A percentile compares a stretch with the other conserved stretches of the same genome.
These are phyloP conservation scores for Leptothorax acervorum DNA, from an alignment of 2,888 invertebrate species.

Conservation along the genomic window DNA sequence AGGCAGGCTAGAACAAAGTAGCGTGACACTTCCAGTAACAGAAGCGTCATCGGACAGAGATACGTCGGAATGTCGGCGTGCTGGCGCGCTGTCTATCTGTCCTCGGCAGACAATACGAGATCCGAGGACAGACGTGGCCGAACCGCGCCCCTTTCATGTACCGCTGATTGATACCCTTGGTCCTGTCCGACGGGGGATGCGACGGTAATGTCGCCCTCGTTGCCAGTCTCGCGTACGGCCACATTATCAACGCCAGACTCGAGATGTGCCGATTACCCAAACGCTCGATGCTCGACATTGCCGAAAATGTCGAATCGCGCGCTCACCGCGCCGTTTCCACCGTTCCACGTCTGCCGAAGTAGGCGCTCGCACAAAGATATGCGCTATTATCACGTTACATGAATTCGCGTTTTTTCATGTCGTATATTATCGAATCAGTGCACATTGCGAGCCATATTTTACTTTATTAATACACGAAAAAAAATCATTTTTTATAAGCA, in stretches of 20 bases:
- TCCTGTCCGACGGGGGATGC: conserved; percentile 75
- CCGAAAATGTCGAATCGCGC: conserved; percentile 59
- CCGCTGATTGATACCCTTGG: conserved; percentile 81
- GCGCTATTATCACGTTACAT: neutral
- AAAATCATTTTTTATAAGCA: neutral
- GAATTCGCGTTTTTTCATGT: neutral
- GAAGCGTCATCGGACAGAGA: conserved; percentile 75
- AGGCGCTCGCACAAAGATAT: neutral
- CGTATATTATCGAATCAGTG: neutral
- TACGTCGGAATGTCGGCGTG: conserved; percentile 73
- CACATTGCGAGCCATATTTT: neutral
- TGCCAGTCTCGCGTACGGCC: conserved; percentile 63
- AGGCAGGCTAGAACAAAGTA: conserved; percentile 63
- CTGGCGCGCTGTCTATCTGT: conserved; percentile 77
- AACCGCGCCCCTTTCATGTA: conserved; percentile 82
- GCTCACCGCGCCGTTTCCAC: conserved; percentile 4
- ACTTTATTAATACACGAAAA: neutral
- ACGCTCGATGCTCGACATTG: conserved; percentile 54
- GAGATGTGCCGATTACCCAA: conserved; percentile 68
- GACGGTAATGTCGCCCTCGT: conserved; percentile 72
- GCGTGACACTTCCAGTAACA: conserved; percentile 65
- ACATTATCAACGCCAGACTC: conserved; percentile 72
- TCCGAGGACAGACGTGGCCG: conserved; percentile 79
- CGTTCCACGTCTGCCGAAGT: neutral
- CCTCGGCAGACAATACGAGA: conserved; percentile 79